Evolutionary conservation across 2,888 invertebrate species (phyloP), one percentile per base, ranked within the genome.

Genomic region (Latrodectus hesperus): DNA sequence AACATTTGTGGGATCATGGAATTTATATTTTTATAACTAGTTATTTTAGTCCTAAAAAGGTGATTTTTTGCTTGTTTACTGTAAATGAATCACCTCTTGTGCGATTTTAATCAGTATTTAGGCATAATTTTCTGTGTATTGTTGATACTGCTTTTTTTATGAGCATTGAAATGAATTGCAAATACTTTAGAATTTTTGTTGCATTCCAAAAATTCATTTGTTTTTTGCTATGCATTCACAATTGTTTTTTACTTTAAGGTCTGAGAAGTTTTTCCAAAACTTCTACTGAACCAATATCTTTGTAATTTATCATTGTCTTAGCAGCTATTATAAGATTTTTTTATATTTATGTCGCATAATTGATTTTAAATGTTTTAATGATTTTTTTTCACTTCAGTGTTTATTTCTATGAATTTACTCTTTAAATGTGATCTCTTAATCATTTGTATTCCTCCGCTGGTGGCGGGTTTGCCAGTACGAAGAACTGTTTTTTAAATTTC

Each of bases 401-500:
- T 76, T 76, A 51, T 65, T 52, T 72, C 55, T 26, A 49, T 49
- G 26, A 68, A 55, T 49, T 68, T 55, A 51, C 52, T 51, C 77
- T 65, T 53, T 22, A 68, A 76, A 65, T 67, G n/a, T 16, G 60
- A 88, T 22, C 52, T 55, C 73, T 60, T 86, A 52, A 74, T 84
- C 51, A 53, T 60, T 70, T 64, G 51, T 79, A 52, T 79, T 72
- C 74, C 72, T 72, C 55, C 86, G 81, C 86, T 86, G 86, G 86
- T 86, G 86, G 81, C 72, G 86, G 86, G 76, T 74, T 73, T 82
- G 82, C 82, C 82, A 82, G 82, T 82, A 75, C 26, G 64, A 67
- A 65, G 49, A 55, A 80, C 71, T 16, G 51, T 68, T 38, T 38
- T 76, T 80, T 51, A 72, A 74, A 74, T 72, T 74, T 51, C 53